Percentiles rank a stretch among this genome's conserved stretches.
phyloP scores from a whole-genome alignment of 2,888 invertebrate species.

The Drosophila cognata region DNA sequence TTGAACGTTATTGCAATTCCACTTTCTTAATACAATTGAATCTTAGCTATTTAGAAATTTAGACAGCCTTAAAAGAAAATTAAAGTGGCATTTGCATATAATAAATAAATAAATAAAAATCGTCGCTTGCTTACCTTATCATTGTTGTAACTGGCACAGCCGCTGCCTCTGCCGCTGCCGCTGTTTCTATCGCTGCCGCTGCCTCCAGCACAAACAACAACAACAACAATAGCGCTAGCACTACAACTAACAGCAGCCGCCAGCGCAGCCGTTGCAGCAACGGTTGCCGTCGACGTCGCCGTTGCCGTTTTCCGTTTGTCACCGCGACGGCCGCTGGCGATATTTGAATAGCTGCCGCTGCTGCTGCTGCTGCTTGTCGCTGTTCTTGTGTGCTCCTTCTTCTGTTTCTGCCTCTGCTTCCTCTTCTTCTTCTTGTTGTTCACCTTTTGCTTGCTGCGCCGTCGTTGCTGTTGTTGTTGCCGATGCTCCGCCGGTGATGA shows the following conservation, averaged over 20 bases:
- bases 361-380: constrained; percentile 7
- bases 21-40: neutral
- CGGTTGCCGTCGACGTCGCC: constrained; percentile 29
- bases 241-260: constrained; percentile 45
- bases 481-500: constrained; percentile 18
- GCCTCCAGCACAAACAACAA: constrained; percentile 37
- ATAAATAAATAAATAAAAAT: neutral
- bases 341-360: constrained; percentile 15
- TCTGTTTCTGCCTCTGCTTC: constrained; percentile 3
- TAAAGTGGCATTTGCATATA: neutral
- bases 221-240: constrained; percentile 29
- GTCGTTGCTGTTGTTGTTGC: constrained; percentile 35
- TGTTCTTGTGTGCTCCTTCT: neutral
- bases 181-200: constrained; percentile 17
- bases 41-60: neutral
- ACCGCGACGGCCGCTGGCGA: constrained; percentile 30
- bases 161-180: constrained; percentile 20
- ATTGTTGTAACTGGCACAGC: constrained; percentile 62
- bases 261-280: constrained; percentile 36
- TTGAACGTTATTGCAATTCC: constrained; percentile 41
- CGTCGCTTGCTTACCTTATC: constrained; percentile 54
- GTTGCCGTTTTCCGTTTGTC: constrained; percentile 54
- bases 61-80: neutral
- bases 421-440: neutral
- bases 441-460: constrained; percentile 11